Evolutionary conservation across 2,888 invertebrate genomes (phyloP).

Genomic region (Aethes cnicana): DNA sequence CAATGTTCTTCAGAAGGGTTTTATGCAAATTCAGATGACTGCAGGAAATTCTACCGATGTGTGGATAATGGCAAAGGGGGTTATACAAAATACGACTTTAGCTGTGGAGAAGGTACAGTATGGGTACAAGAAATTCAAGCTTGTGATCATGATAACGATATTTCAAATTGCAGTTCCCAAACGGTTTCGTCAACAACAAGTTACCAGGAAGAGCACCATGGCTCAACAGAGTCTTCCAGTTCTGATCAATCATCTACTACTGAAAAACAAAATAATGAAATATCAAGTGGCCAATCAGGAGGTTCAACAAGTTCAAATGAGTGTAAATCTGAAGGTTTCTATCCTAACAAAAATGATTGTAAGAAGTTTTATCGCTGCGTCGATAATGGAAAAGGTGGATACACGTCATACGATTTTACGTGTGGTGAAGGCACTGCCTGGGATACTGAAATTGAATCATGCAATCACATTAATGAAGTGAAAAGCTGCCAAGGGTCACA

Average conservation of each 20-base stretch:
- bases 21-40: conserved; percentile 67
- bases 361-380: conserved; percentile 87
- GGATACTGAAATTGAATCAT: conserved; percentile 80
- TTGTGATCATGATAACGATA: conserved; percentile 80
- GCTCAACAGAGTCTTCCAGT: conserved; percentile 37
- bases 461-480: conserved; percentile 69
- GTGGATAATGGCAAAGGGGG: conserved; percentile 67
- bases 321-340: conserved; percentile 84
- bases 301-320: conserved; percentile 40
- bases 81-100: conserved; percentile 79
- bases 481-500: conserved; percentile 30
- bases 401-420: conserved; percentile 82
- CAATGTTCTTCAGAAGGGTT: conserved; percentile 74
- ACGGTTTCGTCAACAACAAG: conserved; percentile 32
- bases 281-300: conserved; percentile 22
- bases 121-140: conserved; percentile 79
- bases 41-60: conserved; percentile 77
- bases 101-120: conserved; percentile 82
- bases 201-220: conserved; percentile 44
- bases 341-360: conserved; percentile 83
- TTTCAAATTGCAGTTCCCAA: conserved; percentile 50
- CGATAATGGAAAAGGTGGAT: conserved; percentile 82
- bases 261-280: conserved; percentile 31
- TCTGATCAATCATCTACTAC: conserved; percentile 39
- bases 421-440: conserved; percentile 87